Evolutionary conservation across 1,140 invertebrate genomes (phyloP), one percentile per base, ranked within the genome.

Genomic region (Calephelis nemesis): DNA sequence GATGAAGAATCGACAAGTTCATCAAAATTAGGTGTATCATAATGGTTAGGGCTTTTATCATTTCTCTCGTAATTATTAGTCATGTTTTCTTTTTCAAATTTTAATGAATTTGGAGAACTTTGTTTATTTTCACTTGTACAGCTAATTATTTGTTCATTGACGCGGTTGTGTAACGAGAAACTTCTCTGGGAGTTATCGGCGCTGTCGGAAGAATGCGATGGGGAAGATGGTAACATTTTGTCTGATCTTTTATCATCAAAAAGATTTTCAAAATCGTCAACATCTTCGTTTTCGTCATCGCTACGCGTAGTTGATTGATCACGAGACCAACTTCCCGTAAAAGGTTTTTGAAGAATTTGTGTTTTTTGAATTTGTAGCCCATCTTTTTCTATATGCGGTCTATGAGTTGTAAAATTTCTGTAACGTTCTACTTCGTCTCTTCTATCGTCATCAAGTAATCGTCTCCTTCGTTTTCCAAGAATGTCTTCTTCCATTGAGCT

Each of bases 281-380:
- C 94, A 69, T 96, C 96, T 67, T 96, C 96, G 65, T 95, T 94
- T 70, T 94, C 94, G n/a, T 94, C 93, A 48, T 93, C 88, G 39
- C 93, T 93, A 72, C 95, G 95, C 12, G 93, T 84, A 13, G 93
- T 94, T 11, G 93, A 87, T 1, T 95, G 93, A 4, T 94, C 95
- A 48, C 92, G 90, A 0, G 94, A 93, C 96, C 96, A 97, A 79
- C 94, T 96, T 5, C 96, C 96, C 0, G 96, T 97, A 0, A 98
- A 88, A 78, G 95, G 96, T 79, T 96, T 96, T 48, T 98, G 85
- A 0, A 96, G 96, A 4, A 96, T 96, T 82, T 98, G 96, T 1
- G 97, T 97, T 87, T 98, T 97, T 58, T 96, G 92, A 67, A 98
- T 97, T 7, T 96, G 90, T 2, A 95, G 95, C 83, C 96, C 96